A percentile compares a stretch with the other conserved stretches of the same genome.
These are phyloP conservation scores for Pseudomyrmex concolor DNA, from an alignment of 1,140 invertebrate genomes.

Conservation along the genomic window DNA sequence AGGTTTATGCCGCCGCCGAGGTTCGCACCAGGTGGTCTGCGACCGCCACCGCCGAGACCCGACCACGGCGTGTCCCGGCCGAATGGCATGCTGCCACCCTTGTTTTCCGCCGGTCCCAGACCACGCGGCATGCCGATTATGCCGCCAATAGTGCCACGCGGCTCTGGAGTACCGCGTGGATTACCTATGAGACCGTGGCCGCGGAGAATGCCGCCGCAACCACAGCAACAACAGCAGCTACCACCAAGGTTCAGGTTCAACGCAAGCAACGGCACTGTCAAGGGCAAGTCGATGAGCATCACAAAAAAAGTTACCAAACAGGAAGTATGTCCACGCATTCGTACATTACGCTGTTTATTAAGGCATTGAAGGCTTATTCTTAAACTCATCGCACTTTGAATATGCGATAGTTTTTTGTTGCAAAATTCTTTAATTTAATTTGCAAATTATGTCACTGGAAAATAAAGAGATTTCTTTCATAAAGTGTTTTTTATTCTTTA, in stretches of 20 bases:
- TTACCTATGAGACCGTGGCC: constrained; percentile 75
- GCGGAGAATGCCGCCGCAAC: constrained; percentile 63
- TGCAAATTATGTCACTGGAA: too few species aligned
- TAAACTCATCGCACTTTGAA: too few species aligned
- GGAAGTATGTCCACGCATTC: constrained; percentile 71
- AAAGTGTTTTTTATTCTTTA: too few species aligned
- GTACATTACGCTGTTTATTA: not conserved
- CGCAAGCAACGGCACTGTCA: constrained; percentile 69
- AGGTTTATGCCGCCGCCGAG: constrained; percentile 73
- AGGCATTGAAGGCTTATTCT: too few species aligned
- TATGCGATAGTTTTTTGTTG: too few species aligned
- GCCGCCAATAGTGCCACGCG: constrained; percentile 74
- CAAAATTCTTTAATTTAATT: too few species aligned
- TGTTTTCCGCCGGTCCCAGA: constrained; percentile 73
- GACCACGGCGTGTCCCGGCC: constrained; percentile 64
- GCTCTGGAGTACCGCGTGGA: constrained; percentile 70
- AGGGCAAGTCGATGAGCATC: constrained; percentile 73
- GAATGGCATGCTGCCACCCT: constrained; percentile 64
- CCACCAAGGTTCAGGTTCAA: constrained; percentile 77
- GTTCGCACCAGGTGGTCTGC: constrained; percentile 70
- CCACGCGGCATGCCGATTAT: constrained; percentile 70
- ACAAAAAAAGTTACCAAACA: constrained; percentile 77
- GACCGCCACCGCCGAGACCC: constrained; percentile 69
- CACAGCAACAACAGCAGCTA: too few species aligned
- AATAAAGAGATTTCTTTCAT: too few species aligned